phyloP scores from a whole-genome alignment of 2,888 invertebrate genomes.

The Rhaphigaster nebulosa region DNA sequence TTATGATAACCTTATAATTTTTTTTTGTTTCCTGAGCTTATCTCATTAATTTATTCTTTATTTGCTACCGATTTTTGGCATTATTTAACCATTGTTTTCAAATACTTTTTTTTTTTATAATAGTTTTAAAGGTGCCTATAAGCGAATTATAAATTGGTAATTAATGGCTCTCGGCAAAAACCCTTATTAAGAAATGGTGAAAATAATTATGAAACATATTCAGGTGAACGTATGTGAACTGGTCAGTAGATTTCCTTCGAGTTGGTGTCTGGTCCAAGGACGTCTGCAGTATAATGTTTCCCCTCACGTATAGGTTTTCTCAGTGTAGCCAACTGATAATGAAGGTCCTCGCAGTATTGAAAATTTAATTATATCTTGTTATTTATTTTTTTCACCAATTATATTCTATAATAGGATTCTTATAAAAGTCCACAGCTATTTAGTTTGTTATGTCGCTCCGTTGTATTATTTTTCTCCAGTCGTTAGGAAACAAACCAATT shows the following conservation, averaged over 20 bases:
- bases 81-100: too few species aligned
- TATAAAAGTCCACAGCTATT: background rate
- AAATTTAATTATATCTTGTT: background rate
- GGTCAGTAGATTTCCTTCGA: background rate
- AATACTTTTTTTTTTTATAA: too few species aligned
- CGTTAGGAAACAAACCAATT: background rate
- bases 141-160: background rate
- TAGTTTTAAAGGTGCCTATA: background rate
- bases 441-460: background rate
- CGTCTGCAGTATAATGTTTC: background rate
- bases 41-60: too few species aligned
- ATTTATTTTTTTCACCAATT: background rate
- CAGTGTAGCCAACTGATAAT: constrained; percentile 8
- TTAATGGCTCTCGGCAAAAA: background rate
- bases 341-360: background rate
- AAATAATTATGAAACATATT: background rate
- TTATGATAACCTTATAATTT: too few species aligned
- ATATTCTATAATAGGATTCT: background rate
- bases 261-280: background rate
- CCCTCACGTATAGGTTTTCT: constrained; percentile 16
- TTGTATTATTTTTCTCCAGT: background rate
- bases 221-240: background rate
- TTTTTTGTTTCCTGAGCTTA: too few species aligned
- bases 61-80: too few species aligned
- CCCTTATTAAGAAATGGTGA: background rate